Percentiles rank a stretch among this genome's conserved stretches.
These are phyloP conservation scores for Campaea margaritaria DNA, from an alignment of 2,888 invertebrate genomes.

Conservation along the genomic window DNA sequence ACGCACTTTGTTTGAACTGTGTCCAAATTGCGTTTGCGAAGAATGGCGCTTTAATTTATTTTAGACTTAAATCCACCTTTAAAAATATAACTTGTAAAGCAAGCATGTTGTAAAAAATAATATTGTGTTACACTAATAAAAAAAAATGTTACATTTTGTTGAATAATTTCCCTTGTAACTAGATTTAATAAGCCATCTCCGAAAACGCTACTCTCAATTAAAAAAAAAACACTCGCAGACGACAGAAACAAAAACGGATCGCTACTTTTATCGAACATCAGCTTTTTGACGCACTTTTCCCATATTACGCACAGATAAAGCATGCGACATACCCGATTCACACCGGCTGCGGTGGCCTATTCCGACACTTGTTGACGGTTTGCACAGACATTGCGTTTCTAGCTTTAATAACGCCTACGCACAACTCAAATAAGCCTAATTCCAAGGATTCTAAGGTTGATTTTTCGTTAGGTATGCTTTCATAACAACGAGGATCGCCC, in stretches of 20 bases:
- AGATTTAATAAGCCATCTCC: conserved; percentile 29
- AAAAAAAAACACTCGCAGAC: conserved; percentile 5
- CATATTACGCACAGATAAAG: conserved; percentile 65
- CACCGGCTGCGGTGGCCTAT: conserved; percentile 74
- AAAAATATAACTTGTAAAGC: not conserved
- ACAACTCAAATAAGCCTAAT: conserved; percentile 58
- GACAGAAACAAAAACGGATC: conserved; percentile 1
- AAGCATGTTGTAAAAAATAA: not conserved
- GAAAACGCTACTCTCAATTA: conserved; percentile 27
- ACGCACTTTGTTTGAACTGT: conserved; percentile 34
- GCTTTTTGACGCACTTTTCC: conserved; percentile 58
- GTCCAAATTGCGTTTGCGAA: conserved; percentile 35
- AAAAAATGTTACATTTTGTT: too few relatives aligned
- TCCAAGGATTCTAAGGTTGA: conserved; percentile 61
- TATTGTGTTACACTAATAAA: too few relatives aligned
- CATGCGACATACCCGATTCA: conserved; percentile 82
- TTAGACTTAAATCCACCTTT: not conserved
- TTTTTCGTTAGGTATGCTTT: conserved; percentile 76
- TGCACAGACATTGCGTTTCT: conserved; percentile 65
- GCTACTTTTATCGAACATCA: conserved; percentile 10
- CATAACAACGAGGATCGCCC: conserved; percentile 71
- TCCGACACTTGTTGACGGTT: conserved; percentile 51
- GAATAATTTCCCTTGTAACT: too few relatives aligned
- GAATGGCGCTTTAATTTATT: conserved; percentile 14
- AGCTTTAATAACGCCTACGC: conserved; percentile 68